Conservation (phyloP, 1,140 invertebrate genomes). For the Trachymyrmex septentrionalis region DNA sequence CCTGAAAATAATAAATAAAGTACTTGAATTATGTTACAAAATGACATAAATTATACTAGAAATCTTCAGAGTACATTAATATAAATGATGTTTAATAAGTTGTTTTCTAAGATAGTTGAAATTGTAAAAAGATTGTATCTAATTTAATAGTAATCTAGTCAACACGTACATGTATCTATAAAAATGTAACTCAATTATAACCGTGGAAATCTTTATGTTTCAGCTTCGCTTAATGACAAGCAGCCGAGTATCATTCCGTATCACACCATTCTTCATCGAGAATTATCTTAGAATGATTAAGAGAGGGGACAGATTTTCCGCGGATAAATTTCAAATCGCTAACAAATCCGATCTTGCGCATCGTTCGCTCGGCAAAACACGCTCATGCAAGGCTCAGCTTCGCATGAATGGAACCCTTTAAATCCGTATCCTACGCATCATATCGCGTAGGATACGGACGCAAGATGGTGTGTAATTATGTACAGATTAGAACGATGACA, state of each 20-base stretch:
- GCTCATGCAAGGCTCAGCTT: constrained; percentile 52
- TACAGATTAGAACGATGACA: constrained; percentile 70
- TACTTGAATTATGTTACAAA: neutral
- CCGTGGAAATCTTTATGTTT: constrained; percentile 6
- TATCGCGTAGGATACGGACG: constrained; percentile 78
- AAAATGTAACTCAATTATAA: constrained; percentile 9
- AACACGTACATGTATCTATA: neutral
- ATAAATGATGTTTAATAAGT: neutral
- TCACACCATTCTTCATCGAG: neutral
- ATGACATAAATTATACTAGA: constrained; percentile 1
- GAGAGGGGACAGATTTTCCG: constrained; percentile 81
- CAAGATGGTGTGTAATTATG: constrained; percentile 83
- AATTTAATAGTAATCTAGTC: neutral
- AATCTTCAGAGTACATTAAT: neutral
- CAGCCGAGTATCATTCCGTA: neutral
- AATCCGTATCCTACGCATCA: constrained; percentile 70
- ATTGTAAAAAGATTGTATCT: neutral
- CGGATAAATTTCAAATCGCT: constrained; percentile 85
- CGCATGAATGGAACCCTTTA: constrained; percentile 78
- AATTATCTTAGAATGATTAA: neutral
- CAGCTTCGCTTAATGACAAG: neutral
- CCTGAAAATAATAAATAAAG: neutral
- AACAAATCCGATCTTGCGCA: constrained; percentile 84
- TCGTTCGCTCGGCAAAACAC: constrained; percentile 75
- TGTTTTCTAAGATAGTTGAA: neutral